Percentiles rank a stretch among this genome's conserved stretches.
Evolutionary conservation across 2,113 vertebrate species (phyloP).

Genomic region (Paradoxurus hermaphroditus): DNA sequence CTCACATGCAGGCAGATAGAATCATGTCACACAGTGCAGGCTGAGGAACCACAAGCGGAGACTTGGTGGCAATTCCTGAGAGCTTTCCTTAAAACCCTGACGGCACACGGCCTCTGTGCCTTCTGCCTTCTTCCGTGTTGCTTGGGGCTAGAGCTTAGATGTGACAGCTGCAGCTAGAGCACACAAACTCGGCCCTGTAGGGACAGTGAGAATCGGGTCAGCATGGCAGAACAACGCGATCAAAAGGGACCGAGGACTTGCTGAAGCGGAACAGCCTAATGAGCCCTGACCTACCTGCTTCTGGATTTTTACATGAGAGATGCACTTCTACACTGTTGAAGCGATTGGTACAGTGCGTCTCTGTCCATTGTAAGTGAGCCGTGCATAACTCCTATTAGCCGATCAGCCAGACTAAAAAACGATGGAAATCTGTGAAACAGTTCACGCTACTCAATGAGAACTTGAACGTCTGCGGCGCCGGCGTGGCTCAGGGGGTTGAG

Average conservation of each 20-base stretch:
- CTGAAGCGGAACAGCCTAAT: neutral
- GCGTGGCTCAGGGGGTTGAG: too few relatives aligned
- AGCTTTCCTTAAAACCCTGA: neutral
- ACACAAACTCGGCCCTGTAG: neutral
- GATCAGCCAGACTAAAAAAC: neutral
- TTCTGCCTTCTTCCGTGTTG: neutral
- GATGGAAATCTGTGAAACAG: neutral
- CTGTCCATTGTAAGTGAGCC: neutral
- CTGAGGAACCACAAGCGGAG: neutral
- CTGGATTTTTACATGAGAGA: neutral
- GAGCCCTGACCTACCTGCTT: neutral
- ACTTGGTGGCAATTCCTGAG: neutral
- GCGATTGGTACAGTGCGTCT: neutral
- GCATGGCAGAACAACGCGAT: neutral
- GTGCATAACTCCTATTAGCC: neutral
- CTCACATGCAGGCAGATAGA: neutral
- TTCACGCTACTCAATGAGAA: neutral
- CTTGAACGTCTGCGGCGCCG: neutral
- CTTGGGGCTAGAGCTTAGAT: neutral
- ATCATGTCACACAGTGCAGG: neutral
- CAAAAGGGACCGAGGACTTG: neutral
- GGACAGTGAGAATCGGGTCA: neutral
- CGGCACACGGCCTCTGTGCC: neutral
- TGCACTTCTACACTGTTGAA: neutral
- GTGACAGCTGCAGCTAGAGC: neutral